Conservation (phyloP, 2,888 invertebrate genomes). For the Synanthedon formicaeformis region DNA sequence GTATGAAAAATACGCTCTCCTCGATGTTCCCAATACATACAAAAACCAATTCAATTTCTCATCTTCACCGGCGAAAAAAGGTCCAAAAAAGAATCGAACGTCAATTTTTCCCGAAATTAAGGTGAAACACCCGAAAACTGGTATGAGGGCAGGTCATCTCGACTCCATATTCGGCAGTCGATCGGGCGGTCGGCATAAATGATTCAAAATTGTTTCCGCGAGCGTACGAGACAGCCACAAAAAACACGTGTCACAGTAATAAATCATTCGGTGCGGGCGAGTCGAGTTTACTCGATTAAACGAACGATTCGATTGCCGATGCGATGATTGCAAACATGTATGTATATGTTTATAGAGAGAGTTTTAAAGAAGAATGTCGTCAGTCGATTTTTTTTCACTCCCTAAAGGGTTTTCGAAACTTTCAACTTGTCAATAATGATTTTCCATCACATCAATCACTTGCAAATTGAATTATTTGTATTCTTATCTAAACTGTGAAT, state of each 20-base stretch:
- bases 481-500: no score
- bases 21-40: neutral
- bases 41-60: conserved; percentile 37
- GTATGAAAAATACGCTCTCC: no score
- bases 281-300: conserved; percentile 62
- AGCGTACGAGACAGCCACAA: conserved; percentile 41
- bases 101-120: conserved; percentile 47
- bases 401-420: conserved; percentile 12
- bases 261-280: conserved; percentile 59
- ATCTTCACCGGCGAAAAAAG: conserved; percentile 25
- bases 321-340: conserved; percentile 43
- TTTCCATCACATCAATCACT: neutral
- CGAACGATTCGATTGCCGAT: conserved; percentile 59
- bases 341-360: conserved; percentile 50
- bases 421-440: neutral
- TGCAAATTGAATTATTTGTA: neutral
- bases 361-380: conserved; percentile 59
- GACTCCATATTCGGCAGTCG: conserved; percentile 37
- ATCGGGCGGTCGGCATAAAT: conserved; percentile 61
- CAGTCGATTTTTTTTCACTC: conserved; percentile 28
- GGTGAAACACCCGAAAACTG: conserved; percentile 45
- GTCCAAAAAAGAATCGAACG: conserved; percentile 22
- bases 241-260: conserved; percentile 66
- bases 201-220: conserved; percentile 67
- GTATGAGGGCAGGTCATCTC: conserved; percentile 26